Evolutionary conservation across 2,113 vertebrate genomes (phyloP).

Genomic region (Psammodynastes pulverulentus): DNA sequence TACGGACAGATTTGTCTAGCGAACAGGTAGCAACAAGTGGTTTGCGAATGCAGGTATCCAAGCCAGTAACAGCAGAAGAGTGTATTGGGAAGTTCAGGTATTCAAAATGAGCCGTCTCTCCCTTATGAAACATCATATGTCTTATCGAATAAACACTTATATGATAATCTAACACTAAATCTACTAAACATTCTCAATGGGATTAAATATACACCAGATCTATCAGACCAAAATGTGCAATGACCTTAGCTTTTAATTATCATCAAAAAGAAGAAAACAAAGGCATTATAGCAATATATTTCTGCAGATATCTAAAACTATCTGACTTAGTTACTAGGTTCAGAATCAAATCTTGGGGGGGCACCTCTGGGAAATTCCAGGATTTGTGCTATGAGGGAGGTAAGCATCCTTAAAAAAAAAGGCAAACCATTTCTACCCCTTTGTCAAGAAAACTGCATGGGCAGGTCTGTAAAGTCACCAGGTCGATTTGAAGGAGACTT

Average conservation of each 20-base stretch:
- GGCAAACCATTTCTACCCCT: background rate
- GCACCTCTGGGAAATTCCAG: background rate
- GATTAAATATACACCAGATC: background rate
- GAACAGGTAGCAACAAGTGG: conserved; percentile 89
- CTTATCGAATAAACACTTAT: background rate
- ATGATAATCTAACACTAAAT: background rate
- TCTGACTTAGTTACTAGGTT: background rate
- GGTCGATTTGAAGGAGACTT: background rate
- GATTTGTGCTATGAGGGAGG: background rate
- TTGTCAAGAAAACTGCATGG: background rate
- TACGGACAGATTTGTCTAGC: conserved; percentile 84
- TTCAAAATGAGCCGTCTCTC: conserved; percentile 75
- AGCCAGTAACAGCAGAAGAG: conserved; percentile 81
- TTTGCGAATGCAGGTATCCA: conserved; percentile 85
- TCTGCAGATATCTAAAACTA: background rate
- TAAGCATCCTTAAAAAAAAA: background rate
- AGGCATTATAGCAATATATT: background rate
- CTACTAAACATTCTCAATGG: background rate
- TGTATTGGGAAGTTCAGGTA: conserved; percentile 84
- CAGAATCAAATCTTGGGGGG: background rate
- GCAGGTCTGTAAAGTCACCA: background rate
- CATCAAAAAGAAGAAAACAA: background rate
- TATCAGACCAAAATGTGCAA: background rate
- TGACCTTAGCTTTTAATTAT: conserved; percentile 12
- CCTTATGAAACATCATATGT: conserved; percentile 65